Evolutionary conservation across 2,113 vertebrate species (phyloP), one percentile per base, ranked within the genome.

Genomic region (Orthochromis indermauri): DNA sequence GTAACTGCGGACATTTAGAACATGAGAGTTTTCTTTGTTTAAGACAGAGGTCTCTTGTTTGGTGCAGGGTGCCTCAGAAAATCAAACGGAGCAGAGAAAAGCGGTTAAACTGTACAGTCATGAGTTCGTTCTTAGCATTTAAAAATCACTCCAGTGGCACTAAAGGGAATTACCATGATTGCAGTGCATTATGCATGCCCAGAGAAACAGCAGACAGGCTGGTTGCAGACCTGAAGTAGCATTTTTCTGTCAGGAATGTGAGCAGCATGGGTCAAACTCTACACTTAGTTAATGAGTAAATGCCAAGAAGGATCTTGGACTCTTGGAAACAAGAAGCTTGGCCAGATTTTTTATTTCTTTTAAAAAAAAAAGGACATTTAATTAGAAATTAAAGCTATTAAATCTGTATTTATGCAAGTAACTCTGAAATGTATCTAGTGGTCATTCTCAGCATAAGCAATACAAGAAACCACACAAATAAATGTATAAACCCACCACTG

Each of bases 241-340:
- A 16, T 47, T 83, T 81, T 59, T 83, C 54, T 24, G 55, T 10
- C 79, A 80, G 90, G 90, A 91, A 91, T 89, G 93, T 81, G 57
- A n/a, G 78, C 57, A 86, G 80, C 68, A 10, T 89, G 88, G 95
- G 92, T 94, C 93, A 93, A 95, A 95, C 93, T 95, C 94, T 93
- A 90, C 84, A 21, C 91, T 40, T 92, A 86, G 96, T 96, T 96
- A 96, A 96, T 96, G 90, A 96, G 91, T 96, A 96, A 91, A 94
- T 85, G 71, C 63, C 88, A 85, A 87, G 78, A 83, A 85, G 80
- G 66, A 86, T 16, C n/a, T 10, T 42, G 89, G 81, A n/a, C 66
- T 87, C 82, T 86, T 89, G 10, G 81, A 88, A 89, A 76, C 37
- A 8, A 21, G 21, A 61, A 45, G 61, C 82, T 66, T 83, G 6